A percentile compares a stretch with the other conserved stretches of the same genome.
These are phyloP conservation scores for Lagocephalus sceleratus DNA, from an alignment of 2,797 vertebrate genomes.

Conservation along the genomic window DNA sequence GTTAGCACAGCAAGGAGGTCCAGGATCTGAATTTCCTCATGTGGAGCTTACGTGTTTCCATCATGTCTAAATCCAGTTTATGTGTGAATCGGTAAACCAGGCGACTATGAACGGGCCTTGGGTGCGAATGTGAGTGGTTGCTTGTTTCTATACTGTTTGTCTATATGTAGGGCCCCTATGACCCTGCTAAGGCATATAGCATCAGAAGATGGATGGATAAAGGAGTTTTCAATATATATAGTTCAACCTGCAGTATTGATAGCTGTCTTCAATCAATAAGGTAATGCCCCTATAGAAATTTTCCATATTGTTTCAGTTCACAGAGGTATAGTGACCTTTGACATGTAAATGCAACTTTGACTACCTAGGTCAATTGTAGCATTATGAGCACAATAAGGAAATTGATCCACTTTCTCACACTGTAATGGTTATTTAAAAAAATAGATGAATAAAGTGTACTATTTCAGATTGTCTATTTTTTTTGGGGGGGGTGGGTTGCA, in stretches of 20 bases:
- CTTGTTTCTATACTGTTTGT: no score
- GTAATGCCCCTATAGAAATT: conserved; percentile 44
- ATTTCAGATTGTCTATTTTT: background rate
- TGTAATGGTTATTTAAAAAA: background rate
- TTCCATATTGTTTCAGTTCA: conserved; percentile 51
- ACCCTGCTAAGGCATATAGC: no score
- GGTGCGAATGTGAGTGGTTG: no score
- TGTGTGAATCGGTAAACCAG: no score
- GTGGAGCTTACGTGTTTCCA: no score
- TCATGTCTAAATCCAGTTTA: no score
- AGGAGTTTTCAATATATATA: conserved; percentile 20
- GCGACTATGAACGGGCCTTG: no score
- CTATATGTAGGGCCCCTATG: no score
- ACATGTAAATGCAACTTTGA: conserved; percentile 18
- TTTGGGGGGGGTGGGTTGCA: background rate
- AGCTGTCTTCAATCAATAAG: conserved; percentile 38
- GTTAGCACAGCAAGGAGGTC: no score
- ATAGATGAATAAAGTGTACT: conserved; percentile 2
- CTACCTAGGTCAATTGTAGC: conserved; percentile 29
- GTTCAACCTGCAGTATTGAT: conserved; percentile 8
- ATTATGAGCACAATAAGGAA: conserved; percentile 15
- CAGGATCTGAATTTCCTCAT: no score
- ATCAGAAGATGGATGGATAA: no score
- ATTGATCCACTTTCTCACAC: conserved; percentile 20
- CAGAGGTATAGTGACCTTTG: conserved; percentile 42